Base-by-base conservation (phyloP, 2,797 vertebrate genomes). In the Danio jaintianensis region DNA sequence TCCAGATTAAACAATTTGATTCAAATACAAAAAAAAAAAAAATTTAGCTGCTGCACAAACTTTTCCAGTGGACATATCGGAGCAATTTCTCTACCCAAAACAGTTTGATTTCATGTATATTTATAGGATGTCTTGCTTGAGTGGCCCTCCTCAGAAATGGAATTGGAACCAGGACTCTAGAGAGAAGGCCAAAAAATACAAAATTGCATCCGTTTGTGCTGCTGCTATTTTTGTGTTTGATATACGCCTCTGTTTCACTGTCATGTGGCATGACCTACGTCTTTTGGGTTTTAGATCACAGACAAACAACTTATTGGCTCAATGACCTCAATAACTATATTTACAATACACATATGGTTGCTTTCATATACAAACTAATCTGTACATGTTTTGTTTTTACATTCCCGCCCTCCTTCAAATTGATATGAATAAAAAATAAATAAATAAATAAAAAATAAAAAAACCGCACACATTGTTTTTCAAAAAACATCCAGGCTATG, bases 141-240 rank as follows among this genome's bases (percentile, higher is more conserved):
- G 88, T 85, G 77, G 78, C 63, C 85, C 74, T 1, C 64, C 85
- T 86, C 85, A 84, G 86, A 88, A 73, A 73, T 55, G 68, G 47
- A 75, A 81, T 72, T 84, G 63, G 64, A 66, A 75, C 75, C 63
- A 47, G 42, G 22, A 43, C 75, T 77, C 63, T 43, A 56, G 74
- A 76, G 74, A 76, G 48, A 20, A 55, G 50, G 63, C 48, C 4
- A 38, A 77, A 58, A 77, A 67, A 77, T 68, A 36, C 11, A 45
- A 45, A 67, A 36, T 15, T 36, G 50, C 62, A 77, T 36, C 50
- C 15, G 15, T 67, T 56, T 77, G 61, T 55, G 48, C 59, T 47
- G n/a, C 42, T 42, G 36, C 50, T 71, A 50, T 12, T 52, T 22
- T 4, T 52, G 18, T 50, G 20, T 58, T n/a, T 66, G 20, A 76